Conservation (phyloP, 2,113 vertebrate genomes). For the Pollimyrus isidori region DNA sequence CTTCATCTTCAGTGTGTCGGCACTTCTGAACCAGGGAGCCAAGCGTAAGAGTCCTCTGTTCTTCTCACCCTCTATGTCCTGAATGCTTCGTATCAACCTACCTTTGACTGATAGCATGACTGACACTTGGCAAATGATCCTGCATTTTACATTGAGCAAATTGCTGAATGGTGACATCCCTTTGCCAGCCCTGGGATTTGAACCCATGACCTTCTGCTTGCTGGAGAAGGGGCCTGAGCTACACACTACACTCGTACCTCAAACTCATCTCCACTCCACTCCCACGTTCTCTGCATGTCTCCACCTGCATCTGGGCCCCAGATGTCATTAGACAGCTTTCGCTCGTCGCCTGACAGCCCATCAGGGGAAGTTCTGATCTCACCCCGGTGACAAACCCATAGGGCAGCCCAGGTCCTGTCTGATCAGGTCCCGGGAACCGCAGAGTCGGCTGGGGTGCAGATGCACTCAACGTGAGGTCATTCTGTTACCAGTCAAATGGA, state of each 20-base stretch:
- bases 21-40: conserved; percentile 77
- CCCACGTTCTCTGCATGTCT: background rate
- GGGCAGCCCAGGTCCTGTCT: background rate
- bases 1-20: conserved; percentile 90
- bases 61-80: background rate
- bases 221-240: background rate
- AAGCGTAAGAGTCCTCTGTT: conserved; percentile 60
- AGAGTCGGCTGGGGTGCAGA: background rate
- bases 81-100: background rate
- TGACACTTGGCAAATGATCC: background rate
- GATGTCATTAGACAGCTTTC: background rate
- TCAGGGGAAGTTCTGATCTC: background rate
- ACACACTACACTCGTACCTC: background rate
- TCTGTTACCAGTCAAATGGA: background rate
- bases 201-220: background rate
- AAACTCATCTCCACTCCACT: background rate
- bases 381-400: background rate
- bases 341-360: background rate
- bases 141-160: background rate
- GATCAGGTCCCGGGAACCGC: background rate
- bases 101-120: background rate
- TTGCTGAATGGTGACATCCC: background rate
- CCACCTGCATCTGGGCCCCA: background rate
- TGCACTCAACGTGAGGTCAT: background rate
- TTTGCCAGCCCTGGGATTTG: background rate